These are phyloP conservation scores for Prunella fulvescens DNA, from an alignment of 2,113 vertebrate species.

Conservation along the genomic window DNA sequence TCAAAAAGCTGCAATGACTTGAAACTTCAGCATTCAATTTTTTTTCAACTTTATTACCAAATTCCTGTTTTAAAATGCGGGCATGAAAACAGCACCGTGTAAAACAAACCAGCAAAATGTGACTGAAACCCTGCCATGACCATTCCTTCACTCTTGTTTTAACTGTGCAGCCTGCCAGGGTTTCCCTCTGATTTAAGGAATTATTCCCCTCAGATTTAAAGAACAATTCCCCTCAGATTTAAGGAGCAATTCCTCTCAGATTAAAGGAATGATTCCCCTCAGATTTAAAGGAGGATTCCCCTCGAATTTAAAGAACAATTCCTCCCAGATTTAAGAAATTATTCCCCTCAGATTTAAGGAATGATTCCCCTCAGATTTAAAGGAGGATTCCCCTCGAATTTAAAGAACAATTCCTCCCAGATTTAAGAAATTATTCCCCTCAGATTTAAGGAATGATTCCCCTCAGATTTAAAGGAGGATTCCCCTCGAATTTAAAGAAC, in stretches of 20 bases:
- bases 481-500: accelerated
- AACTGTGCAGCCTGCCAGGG: background rate
- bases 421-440: background rate
- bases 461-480: accelerated
- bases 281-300: accelerated
- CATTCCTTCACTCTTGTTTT: background rate
- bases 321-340: accelerated
- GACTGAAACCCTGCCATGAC: background rate
- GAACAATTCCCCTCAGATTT: accelerated
- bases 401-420: too few species aligned
- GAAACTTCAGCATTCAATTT: background rate
- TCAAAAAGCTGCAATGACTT: background rate
- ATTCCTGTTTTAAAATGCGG: background rate
- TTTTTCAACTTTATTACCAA: background rate
- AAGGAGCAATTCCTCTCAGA: accelerated
- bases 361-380: background rate
- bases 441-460: accelerated
- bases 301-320: accelerated
- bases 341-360: background rate
- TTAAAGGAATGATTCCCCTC: accelerated
- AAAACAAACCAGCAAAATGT: background rate
- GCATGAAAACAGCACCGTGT: background rate
- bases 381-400: background rate
- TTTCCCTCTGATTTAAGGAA: background rate
- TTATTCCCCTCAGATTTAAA: accelerated